A percentile compares a stretch with the other conserved stretches of the same genome.
Evolutionary conservation across 2,797 vertebrate species (phyloP).

Genomic region (Neomorphus geoffroyi): DNA sequence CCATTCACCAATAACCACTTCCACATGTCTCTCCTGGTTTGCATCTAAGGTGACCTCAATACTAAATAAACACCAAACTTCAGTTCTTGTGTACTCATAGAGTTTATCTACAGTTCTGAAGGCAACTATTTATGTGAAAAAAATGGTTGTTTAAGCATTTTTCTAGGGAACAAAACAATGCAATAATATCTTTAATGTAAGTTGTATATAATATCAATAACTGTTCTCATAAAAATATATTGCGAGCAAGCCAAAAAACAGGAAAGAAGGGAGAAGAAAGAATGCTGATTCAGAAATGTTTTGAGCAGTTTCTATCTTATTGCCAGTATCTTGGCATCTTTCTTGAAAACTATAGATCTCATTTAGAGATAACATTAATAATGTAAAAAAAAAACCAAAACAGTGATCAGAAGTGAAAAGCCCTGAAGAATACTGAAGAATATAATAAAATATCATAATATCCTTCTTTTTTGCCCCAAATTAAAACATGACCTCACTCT

Average conservation of each 20-base stretch:
- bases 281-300: neutral
- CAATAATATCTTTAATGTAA: neutral
- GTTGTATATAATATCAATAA: neutral
- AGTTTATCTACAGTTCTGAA: neutral
- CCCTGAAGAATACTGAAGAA: neutral
- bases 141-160: neutral
- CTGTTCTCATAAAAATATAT: neutral
- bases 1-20: neutral
- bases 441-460: neutral
- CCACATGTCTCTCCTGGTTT: neutral
- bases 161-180: neutral
- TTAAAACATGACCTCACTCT: neutral
- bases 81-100: neutral
- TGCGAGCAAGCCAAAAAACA: neutral
- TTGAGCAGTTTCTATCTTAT: neutral
- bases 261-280: fast-evolving
- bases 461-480: neutral
- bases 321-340: neutral
- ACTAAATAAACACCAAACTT: neutral
- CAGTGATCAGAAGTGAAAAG: neutral
- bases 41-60: neutral
- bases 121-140: neutral
- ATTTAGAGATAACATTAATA: neutral
- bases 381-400: neutral
- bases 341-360: neutral